Conservation (phyloP, 1,140 invertebrate species). For the Scaptomyza montana region DNA sequence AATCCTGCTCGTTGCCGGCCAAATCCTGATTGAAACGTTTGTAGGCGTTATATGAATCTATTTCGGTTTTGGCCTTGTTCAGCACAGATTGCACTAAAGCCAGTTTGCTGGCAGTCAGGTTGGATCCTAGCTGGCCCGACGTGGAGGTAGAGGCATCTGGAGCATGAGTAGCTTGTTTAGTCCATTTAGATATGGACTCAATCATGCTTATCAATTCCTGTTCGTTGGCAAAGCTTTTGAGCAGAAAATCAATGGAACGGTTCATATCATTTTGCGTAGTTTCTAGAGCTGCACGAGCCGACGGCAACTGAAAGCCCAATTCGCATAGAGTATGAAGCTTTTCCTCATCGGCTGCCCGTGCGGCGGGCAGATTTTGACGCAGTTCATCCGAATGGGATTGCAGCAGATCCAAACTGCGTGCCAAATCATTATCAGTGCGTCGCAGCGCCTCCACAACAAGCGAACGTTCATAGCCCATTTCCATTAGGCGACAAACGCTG, state of each 20-base stretch:
- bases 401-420: conserved; percentile 60
- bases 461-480: conserved; percentile 88
- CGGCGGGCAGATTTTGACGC: conserved; percentile 46
- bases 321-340: conserved; percentile 82
- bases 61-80: conserved; percentile 44
- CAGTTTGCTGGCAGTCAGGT: conserved; percentile 21
- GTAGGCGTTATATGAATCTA: conserved; percentile 84
- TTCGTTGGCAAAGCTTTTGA: conserved; percentile 62
- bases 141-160: conserved; percentile 14
- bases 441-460: conserved; percentile 86
- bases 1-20: conserved; percentile 85
- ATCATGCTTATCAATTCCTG: conserved; percentile 41
- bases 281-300: conserved; percentile 85
- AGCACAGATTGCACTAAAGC: conserved; percentile 39
- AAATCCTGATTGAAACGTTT: conserved; percentile 86
- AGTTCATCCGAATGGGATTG: conserved; percentile 59
- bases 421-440: conserved; percentile 87
- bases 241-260: conserved; percentile 86
- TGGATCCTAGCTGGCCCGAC: neutral
- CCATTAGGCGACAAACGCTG: conserved; percentile 85
- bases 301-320: conserved; percentile 86
- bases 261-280: conserved; percentile 85
- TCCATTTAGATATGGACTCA: conserved; percentile 20
- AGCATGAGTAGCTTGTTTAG: neutral
- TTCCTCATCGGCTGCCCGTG: conserved; percentile 63